A percentile compares a stretch with the other conserved stretches of the same genome.
phyloP scores from a whole-genome alignment of 2,113 vertebrate species.

The Oreamnos americanus region DNA sequence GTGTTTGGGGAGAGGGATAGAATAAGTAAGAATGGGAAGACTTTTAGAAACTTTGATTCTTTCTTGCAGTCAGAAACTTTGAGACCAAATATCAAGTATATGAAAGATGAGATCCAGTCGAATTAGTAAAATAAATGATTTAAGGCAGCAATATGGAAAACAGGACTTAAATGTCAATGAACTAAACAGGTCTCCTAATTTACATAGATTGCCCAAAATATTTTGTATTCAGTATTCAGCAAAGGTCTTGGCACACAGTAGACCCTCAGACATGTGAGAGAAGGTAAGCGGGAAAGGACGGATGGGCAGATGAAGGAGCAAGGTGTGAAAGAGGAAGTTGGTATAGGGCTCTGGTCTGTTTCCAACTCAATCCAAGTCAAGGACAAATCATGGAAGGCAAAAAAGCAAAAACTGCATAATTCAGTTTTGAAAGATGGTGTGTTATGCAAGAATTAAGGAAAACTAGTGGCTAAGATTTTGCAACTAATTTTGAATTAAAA shows the following conservation, averaged over 20 bases:
- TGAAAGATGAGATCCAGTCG: neutral
- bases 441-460: neutral
- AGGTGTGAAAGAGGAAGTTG: neutral
- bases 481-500: neutral
- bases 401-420: neutral
- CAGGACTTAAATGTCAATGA: neutral
- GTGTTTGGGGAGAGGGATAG: neutral
- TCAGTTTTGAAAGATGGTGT: neutral
- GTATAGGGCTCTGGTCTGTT: neutral
- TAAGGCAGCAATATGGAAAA: neutral
- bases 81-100: neutral
- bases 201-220: neutral
- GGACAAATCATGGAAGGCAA: neutral
- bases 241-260: fast-evolving
- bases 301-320: neutral
- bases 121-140: neutral
- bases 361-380: neutral
- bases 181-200: neutral
- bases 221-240: neutral
- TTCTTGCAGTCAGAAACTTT: neutral
- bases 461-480: neutral
- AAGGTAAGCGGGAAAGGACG: fast-evolving
- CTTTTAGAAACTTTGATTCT: neutral
- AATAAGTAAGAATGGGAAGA: neutral
- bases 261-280: neutral